Conservation (phyloP, 2,888 invertebrate genomes). For the Oxyteleia sp. region DNA sequence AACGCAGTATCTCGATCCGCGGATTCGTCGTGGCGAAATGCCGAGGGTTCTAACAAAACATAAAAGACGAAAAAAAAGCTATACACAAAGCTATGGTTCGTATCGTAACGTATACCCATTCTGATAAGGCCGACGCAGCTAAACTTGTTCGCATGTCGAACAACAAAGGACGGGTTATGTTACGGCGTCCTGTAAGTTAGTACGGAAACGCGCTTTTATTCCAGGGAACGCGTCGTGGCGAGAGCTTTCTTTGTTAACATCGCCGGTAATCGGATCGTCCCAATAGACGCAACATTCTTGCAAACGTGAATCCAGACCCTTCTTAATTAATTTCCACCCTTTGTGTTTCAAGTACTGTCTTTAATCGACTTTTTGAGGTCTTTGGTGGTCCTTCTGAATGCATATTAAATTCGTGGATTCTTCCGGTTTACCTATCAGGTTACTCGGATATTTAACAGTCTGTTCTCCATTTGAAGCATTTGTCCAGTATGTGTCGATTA, state of each 20-base stretch:
- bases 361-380: slow-evolving; percentile 28
- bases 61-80: no score
- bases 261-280: slow-evolving; percentile 66
- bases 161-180: slow-evolving; percentile 82
- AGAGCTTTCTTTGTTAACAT: slow-evolving; percentile 67
- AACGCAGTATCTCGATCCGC: no score
- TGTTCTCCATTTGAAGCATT: no score
- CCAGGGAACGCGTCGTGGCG: slow-evolving; percentile 48
- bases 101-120: no score
- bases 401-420: neutral
- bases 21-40: no score
- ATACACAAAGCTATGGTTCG: no score
- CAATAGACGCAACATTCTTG: slow-evolving; percentile 42
- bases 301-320: slow-evolving; percentile 29
- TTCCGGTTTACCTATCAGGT: no score
- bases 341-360: slow-evolving; percentile 38
- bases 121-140: no score
- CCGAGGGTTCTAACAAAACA: no score
- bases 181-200: slow-evolving; percentile 77
- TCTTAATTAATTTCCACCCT: slow-evolving; percentile 65
- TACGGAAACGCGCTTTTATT: slow-evolving; percentile 75
- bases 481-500: no score
- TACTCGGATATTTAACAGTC: no score
- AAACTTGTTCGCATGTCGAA: slow-evolving; percentile 72
- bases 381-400: neutral